Conservation (phyloP, 2,888 invertebrate genomes). For the Colostygia pectinataria region DNA sequence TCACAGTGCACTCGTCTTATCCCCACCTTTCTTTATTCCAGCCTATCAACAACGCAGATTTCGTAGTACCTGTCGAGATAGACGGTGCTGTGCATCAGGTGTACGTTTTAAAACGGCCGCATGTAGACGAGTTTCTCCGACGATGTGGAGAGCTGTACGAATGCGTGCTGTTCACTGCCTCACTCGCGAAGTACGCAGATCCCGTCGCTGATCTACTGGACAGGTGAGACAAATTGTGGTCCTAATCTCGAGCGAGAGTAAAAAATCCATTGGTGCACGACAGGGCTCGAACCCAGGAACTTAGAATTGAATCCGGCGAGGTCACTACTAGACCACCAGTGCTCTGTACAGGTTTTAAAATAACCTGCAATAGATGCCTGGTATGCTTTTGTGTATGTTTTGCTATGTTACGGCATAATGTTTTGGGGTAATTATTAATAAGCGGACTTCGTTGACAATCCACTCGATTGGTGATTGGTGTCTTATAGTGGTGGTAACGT, state of each 20-base stretch:
- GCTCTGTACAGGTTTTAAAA: too few relatives aligned
- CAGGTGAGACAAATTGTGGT: constrained; percentile 76
- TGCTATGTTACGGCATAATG: not conserved
- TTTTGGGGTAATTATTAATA: not conserved
- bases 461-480: not conserved
- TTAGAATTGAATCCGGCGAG: too few relatives aligned
- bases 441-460: not conserved
- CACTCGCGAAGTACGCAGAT: constrained; percentile 99
- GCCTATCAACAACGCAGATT: constrained; percentile 99
- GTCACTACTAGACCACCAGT: too few relatives aligned
- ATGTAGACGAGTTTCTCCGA: constrained; percentile 99
- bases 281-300: too few relatives aligned
- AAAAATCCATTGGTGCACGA: too few relatives aligned
- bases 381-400: not conserved
- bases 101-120: constrained; percentile 99
- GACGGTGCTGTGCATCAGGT: constrained; percentile 99
- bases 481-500: too few relatives aligned
- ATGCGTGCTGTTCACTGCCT: constrained; percentile 99
- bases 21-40: constrained; percentile 69
- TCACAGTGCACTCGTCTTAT: too few relatives aligned
- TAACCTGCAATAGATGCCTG: not conserved
- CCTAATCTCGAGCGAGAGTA: too few relatives aligned
- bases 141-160: constrained; percentile 99
- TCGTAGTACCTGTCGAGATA: constrained; percentile 99
- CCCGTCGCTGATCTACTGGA: constrained; percentile 99